A percentile compares a stretch with the other conserved stretches of the same genome.
phyloP scores from a whole-genome alignment of 2,113 vertebrate species.

The Gobiocypris rarus region DNA sequence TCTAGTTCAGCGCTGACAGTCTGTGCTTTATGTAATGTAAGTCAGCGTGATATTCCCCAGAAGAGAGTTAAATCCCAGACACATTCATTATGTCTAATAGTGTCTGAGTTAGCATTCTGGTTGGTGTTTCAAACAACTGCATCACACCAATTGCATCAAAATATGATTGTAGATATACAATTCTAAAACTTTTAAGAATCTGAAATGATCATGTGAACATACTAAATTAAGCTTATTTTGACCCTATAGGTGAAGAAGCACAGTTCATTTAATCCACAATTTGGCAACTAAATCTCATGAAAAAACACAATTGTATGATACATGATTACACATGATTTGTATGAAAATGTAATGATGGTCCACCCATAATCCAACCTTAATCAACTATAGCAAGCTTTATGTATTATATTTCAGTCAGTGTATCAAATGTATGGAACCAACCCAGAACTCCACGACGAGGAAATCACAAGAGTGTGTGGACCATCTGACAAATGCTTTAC shows the following conservation, averaged over 20 bases:
- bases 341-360: neutral
- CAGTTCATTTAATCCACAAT: neutral
- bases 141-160: neutral
- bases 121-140: neutral
- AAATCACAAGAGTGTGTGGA: slow-evolving; percentile 41
- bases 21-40: slow-evolving; percentile 13
- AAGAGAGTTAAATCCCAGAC: slow-evolving; percentile 12
- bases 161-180: neutral
- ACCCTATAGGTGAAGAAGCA: too few relatives aligned
- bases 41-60: slow-evolving; percentile 24
- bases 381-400: neutral
- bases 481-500: slow-evolving; percentile 38
- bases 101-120: slow-evolving; percentile 1
- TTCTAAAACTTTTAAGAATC: neutral
- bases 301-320: neutral
- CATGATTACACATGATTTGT: too few relatives aligned
- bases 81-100: slow-evolving; percentile 4
- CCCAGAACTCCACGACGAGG: slow-evolving; percentile 22
- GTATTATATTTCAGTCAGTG: neutral
- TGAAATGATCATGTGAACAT: too few relatives aligned
- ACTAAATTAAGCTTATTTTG: too few relatives aligned
- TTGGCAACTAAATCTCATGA: neutral
- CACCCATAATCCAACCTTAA: too few relatives aligned
- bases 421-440: neutral
- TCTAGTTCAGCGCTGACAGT: slow-evolving; percentile 13